Base-by-base conservation (phyloP, 2,113 vertebrate genomes). In the Tichodroma muraria region DNA sequence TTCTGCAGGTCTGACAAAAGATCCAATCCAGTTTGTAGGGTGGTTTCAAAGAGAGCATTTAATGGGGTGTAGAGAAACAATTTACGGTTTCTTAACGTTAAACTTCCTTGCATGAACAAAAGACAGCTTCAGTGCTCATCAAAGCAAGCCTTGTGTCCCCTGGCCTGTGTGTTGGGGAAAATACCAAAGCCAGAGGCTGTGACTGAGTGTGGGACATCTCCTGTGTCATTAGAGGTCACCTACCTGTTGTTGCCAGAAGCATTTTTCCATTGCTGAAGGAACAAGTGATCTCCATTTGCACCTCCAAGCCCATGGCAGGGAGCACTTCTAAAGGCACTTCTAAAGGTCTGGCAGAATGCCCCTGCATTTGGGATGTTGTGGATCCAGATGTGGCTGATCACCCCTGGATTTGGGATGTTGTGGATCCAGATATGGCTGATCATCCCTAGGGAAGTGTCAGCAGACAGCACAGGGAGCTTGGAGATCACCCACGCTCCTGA, bases 241-340 rank as follows among this genome's bases (percentile, higher is more conserved):
- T 57, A 30, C 37, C 68, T 80, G 40, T 19, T 38, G n/a, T 8
- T 90, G 28, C 52, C 9, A 1, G 37, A 68, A 77, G 35, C 17
- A 19, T 81, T 78, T 91, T 59, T 28, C 38, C 22, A 3, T 35
- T 38, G n/a, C 13, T 53, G 35, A 40, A 73, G 52, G 56, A 88
- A 44, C 9, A 47, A 63, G 17, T 0, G 1, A 37, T 71, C 9
- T 8, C 38, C 13, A 1, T 56, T 84, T 17, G 22, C 24, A 15
- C 24, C 35, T 54, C 7, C 0, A 4, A 80, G 10, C 23, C n/a
- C n/a, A 1, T 0, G 13, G 77, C 10, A 66, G 42, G 10, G 20
- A 49, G 60, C 9, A 3, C 4, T 23, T 52, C 54, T 24, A n/a
- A 47, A 73, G 81, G 73, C 69, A 12, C 1, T 10, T 13, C 40